Conservation (phyloP, 2,797 vertebrate genomes). For the Pteropus rufus region DNA sequence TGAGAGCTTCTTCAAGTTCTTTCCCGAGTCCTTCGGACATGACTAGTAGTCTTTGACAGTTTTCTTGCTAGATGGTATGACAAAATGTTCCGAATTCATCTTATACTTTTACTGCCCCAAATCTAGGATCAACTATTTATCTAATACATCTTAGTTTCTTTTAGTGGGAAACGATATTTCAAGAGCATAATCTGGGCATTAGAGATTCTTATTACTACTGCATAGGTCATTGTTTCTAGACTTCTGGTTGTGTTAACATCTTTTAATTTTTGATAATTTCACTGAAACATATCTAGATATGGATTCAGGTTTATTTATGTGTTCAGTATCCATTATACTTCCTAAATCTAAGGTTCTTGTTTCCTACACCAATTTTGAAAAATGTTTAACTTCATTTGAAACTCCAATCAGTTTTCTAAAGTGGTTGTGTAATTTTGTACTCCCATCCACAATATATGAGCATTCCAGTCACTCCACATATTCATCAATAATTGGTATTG, state of each 20-base stretch:
- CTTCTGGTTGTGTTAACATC: not conserved
- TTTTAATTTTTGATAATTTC: not conserved
- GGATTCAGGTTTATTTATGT: not conserved
- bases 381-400: conserved; percentile 13
- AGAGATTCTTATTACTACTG: not conserved
- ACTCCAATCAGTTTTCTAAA: not conserved
- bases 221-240: not conserved
- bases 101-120: too few species aligned
- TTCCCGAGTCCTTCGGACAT: not conserved
- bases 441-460: not conserved
- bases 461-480: not conserved
- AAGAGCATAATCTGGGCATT: not conserved
- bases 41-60: not conserved
- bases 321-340: not conserved
- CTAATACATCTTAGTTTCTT: too few species aligned
- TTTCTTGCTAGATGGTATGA: not conserved
- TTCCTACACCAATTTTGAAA: not conserved
- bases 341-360: not conserved
- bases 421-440: not conserved
- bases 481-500: not conserved
- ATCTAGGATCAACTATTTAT: too few species aligned
- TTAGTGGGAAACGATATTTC: too few species aligned
- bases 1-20: not conserved
- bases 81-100: too few species aligned
- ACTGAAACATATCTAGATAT: not conserved